These are phyloP conservation scores for Axis porcinus DNA, from an alignment of 2,113 vertebrate genomes.

Conservation along the genomic window DNA sequence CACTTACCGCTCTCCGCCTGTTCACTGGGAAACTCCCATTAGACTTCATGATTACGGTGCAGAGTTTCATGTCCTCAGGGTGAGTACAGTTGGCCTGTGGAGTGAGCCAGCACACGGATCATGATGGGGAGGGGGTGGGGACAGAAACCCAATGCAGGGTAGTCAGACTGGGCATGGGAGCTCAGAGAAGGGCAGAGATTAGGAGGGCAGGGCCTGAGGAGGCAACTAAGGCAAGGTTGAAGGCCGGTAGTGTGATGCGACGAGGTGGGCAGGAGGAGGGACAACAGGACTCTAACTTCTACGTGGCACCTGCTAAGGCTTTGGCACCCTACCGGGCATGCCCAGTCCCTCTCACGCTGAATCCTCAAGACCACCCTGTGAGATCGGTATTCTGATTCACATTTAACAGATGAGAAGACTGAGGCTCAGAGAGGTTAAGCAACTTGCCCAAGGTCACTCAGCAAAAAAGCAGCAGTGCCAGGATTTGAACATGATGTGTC, in stretches of 20 bases:
- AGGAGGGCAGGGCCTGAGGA: background rate
- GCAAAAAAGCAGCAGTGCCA: background rate
- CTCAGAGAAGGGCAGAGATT: background rate
- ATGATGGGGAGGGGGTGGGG: background rate
- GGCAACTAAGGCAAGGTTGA: slow-evolving; percentile 33
- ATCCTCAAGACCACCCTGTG: slow-evolving; percentile 43
- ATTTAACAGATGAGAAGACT: slow-evolving; percentile 29
- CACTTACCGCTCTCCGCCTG: slow-evolving; percentile 96
- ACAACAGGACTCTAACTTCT: background rate
- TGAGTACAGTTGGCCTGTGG: slow-evolving; percentile 96
- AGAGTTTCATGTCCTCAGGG: slow-evolving; percentile 97
- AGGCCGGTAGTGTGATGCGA: background rate
- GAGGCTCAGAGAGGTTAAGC: slow-evolving; percentile 59
- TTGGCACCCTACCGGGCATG: background rate
- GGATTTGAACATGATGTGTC: background rate
- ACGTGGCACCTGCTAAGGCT: background rate
- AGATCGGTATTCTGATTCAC: background rate
- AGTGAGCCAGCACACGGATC: slow-evolving; percentile 78
- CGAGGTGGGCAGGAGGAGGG: background rate
- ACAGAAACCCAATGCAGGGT: background rate
- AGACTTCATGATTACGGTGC: slow-evolving; percentile 95
- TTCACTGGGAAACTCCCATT: slow-evolving; percentile 96
- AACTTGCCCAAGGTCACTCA: slow-evolving; percentile 28
- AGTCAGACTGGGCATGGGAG: background rate
- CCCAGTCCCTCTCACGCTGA: background rate